Conservation (phyloP, 2,113 vertebrate species). For the Pungitius pungitius region DNA sequence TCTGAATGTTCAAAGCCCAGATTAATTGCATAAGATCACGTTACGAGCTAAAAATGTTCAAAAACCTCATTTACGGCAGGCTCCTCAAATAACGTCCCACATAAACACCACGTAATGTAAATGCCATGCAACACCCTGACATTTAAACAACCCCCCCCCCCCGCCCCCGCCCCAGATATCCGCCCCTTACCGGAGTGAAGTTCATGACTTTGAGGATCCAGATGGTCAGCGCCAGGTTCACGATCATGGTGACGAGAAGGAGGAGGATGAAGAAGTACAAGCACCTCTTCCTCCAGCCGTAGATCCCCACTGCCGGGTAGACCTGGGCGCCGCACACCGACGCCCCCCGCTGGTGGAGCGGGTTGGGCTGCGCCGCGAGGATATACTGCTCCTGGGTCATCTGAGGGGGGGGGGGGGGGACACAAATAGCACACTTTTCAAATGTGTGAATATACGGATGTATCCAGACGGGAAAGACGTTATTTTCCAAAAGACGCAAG, state of each 20-base stretch:
- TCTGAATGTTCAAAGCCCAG: background rate
- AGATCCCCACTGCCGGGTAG: slow-evolving; percentile 94
- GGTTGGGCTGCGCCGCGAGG: slow-evolving; percentile 92
- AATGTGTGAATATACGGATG: background rate
- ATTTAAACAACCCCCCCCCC: slow-evolving; percentile 29
- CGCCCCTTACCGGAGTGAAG: slow-evolving; percentile 95
- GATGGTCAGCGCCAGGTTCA: slow-evolving; percentile 98
- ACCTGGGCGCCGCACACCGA: slow-evolving; percentile 84
- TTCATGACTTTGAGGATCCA: slow-evolving; percentile 99
- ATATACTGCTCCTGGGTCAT: slow-evolving; percentile 99
- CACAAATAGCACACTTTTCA: background rate
- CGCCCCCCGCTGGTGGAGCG: slow-evolving; percentile 84
- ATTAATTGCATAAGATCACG: background rate
- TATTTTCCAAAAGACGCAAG: too few relatives aligned
- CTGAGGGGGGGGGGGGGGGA: slow-evolving; percentile 81
- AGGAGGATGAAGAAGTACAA: slow-evolving; percentile 99
- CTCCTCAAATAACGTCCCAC: slow-evolving; percentile 32
- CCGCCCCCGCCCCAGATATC: background rate
- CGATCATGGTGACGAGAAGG: slow-evolving; percentile 98
- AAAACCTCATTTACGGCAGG: background rate
- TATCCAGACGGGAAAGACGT: background rate
- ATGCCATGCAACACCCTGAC: slow-evolving; percentile 35
- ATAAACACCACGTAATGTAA: slow-evolving; percentile 34
- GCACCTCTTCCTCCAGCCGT: slow-evolving; percentile 98
- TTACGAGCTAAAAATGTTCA: too few relatives aligned